Evolutionary conservation across 2,113 vertebrate genomes (phyloP), one percentile per base, ranked within the genome.

Genomic region (Cygnus atratus): DNA sequence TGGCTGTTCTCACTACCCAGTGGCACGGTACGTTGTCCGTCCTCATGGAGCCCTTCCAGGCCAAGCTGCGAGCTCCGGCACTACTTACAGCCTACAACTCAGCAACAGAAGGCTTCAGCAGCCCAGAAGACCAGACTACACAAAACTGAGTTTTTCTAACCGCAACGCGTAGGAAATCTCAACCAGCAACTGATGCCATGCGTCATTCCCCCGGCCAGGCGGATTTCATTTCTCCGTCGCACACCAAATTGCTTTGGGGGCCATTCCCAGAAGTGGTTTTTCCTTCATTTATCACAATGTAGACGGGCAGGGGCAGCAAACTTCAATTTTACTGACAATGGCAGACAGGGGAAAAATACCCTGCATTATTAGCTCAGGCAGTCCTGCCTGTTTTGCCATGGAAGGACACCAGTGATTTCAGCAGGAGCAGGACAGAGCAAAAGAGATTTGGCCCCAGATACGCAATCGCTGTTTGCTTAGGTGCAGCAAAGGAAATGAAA

Each of bases 391-490:
- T 48, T 54, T 37, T 18, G 74, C 63, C 7, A 9, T 11, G 26
- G 68, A 59, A 75, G 28, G 39, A 28, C 22, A 24, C 39, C 67
- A n/a, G 12, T 5, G 57, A 48, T 48, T 61, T n/a, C 68, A 48
- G 39, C 37, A 70, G 41, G 33, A 74, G 48, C 24, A 41, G 11
- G 43, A 54, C 22, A 65, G 22, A 43, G 50, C 55, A 43, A n/a
- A 43, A 59, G 25, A 33, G 31, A 55, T 67, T 61, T 66, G 7
- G 58, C 22, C 55, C 26, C 57, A 76, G 44, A 59, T 10, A 41
- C 0, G 0, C 22, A 24, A 31, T 39, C 28, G 2, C 22, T 24
- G 29, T 50, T 61, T 71, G 39, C 73, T 79, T 22, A 37, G 50
- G 25, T 22, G 58, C 50, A 24, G 39, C 20, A 71, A 33, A 90